Evolutionary conservation across 2,888 invertebrate genomes (phyloP), one percentile per base, ranked within the genome.

Genomic region (Druceiella hillmani): DNA sequence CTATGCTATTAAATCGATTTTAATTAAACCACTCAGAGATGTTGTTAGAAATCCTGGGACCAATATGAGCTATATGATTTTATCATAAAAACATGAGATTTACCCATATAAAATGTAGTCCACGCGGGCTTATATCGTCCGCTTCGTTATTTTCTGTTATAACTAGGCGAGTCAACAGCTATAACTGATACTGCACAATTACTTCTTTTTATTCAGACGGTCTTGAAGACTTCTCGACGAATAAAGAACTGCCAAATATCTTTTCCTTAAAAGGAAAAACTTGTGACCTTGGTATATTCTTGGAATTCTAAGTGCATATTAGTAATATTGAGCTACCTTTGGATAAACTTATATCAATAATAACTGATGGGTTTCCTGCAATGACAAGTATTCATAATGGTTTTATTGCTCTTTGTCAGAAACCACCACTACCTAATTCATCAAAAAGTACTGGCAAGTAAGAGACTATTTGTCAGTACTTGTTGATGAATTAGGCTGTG

Each of bases 281-380:
- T 44, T 36, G 43, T 29, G 37, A 42, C 36, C 40, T 41, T 43
- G 38, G 38, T 41, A 38, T 34, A 34, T 43, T 38, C 38, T 36
- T 26, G 17, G 37, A 29, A 11, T 29, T 29, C 30, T 14, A 29
- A 29, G 26, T 26, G 35, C 39, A 34, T 39, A 39, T 43, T 38
- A 16, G 36, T 31, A 27, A 48, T 38, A 44, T 41, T 35, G 44
- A 42, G 39, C 41, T 48, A 41, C 17, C 17, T n/a, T 14, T 46
- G 41, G 47, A 42, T 49, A 49, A 47, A 46, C 39, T 48, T 32
- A 46, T 46, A 34, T 49, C 43, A 41, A 47, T 49, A 36, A 45
- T 44, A 43, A 47, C 42, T 37, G 44, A 45, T 46, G 40, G 40
- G 14, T 39, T 40, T 43, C 43, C 44, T 38, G 41, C 41, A 45